phyloP scores from a whole-genome alignment of 2,113 vertebrate genomes.

The Hemiprocne comata region DNA sequence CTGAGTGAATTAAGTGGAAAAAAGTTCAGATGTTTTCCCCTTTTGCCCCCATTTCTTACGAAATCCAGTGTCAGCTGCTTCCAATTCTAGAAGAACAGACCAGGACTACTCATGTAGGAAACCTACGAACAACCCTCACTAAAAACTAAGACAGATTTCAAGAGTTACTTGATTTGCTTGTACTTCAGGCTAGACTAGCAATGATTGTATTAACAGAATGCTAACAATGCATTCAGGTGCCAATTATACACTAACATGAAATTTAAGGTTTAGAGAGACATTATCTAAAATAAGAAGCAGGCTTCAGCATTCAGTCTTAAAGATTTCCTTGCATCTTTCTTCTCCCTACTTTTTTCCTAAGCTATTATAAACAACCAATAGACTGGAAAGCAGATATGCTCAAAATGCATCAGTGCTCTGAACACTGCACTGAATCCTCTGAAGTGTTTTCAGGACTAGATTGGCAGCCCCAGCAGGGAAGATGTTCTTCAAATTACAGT shows the following conservation, averaged over 20 bases:
- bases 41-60: background rate
- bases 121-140: background rate
- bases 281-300: constrained; percentile 13
- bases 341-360: background rate
- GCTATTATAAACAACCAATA: background rate
- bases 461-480: background rate
- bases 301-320: background rate
- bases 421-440: background rate
- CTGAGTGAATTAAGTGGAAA: background rate
- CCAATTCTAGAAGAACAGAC: background rate
- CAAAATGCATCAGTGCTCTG: background rate
- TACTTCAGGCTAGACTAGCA: constrained; percentile 12
- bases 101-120: background rate
- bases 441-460: background rate
- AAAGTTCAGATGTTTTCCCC: background rate
- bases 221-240: background rate
- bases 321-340: background rate
- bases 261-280: constrained; percentile 5
- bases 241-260: background rate
- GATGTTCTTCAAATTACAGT: background rate
- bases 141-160: background rate
- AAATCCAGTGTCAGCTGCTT: background rate
- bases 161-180: constrained; percentile 14
- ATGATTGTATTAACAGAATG: background rate
- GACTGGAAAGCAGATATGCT: background rate